Evolutionary conservation across 2,113 vertebrate genomes (phyloP), one percentile per base, ranked within the genome.

Genomic region (Dromiciops gliroides): DNA sequence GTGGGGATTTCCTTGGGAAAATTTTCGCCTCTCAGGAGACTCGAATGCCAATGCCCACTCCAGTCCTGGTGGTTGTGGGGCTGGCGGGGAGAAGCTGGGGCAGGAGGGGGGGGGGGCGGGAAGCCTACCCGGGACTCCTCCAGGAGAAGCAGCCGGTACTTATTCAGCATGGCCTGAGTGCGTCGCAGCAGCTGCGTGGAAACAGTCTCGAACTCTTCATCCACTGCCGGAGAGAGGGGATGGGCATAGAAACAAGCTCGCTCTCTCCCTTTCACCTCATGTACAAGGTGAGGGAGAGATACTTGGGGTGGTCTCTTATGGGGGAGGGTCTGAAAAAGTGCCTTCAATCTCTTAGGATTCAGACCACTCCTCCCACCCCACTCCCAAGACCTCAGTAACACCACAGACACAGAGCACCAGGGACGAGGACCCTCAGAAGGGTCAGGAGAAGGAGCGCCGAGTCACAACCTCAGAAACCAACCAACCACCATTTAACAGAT

Each of bases 151-250:
- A 99, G 97, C 50, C 99, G 99, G 97, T 99, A 99, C 98, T 99
- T 99, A 98, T 99, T 99, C 95, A 99, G 97, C 99, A 99, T 99
- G 91, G 99, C 99, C 98, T 99, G 99, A 0, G 99, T 99, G 95
- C 99, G 98, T 96, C 99, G 99, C 91, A 99, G 98, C 94, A 99
- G 98, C 96, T 99, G 99, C 11, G 98, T 98, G 75, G 99, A 99
- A 56, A 99, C 99, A 0, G 91, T 99, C 97, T 99, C 99, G 96
- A 99, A 99, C 97, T 99, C 99, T 95, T 99, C 99, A 67, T 99
- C 99, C 98, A 99, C 99, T 99, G 98, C 0, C 0, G 75, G 60
- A 96, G 83, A 95, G 53, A 31, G 49, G 49, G n/a, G 47, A 22
- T 48, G 3, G 67, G 0, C 0, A 48, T 6, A 90, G 90, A 26